Conservation (phyloP, 2,888 invertebrate species). For the Elysia crispata region DNA sequence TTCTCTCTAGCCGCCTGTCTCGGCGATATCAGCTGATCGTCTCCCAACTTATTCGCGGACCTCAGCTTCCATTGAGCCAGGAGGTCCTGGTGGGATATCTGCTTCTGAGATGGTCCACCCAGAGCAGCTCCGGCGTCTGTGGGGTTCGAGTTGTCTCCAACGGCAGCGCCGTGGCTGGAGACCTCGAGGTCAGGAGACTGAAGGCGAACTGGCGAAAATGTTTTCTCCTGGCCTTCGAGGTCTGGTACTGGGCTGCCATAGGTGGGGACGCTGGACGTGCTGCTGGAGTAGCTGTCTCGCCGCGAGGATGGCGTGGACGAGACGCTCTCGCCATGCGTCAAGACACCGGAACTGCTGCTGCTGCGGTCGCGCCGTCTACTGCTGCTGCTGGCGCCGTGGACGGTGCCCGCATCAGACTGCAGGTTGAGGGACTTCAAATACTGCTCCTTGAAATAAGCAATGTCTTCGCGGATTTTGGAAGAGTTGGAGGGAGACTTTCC, state of each 20-base stretch:
- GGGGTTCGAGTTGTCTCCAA: no score
- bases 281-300: slow-evolving; percentile 32
- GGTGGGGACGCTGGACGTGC: slow-evolving; percentile 13
- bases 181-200: no score
- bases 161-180: no score
- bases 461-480: slow-evolving; percentile 28
- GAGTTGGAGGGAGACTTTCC: slow-evolving; percentile 16
- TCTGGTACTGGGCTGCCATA: no score
- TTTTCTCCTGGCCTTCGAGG: no score
- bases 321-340: background rate
- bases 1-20: background rate
- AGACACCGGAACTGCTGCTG: background rate
- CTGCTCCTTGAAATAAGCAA: slow-evolving; percentile 43
- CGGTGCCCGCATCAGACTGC: background rate
- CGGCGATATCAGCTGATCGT: background rate
- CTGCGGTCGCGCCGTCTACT: background rate
- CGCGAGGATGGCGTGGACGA: slow-evolving; percentile 10
- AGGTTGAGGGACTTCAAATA: slow-evolving; percentile 31
- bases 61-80: no score
- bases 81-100: background rate
- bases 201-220: no score
- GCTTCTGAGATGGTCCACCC: no score
- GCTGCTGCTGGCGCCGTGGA: background rate
- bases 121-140: no score
- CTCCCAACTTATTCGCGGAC: background rate